A percentile compares a stretch with the other conserved stretches of the same genome.
Conservation (phyloP, 2,113 vertebrate species). For the Prunella himalayana region DNA sequence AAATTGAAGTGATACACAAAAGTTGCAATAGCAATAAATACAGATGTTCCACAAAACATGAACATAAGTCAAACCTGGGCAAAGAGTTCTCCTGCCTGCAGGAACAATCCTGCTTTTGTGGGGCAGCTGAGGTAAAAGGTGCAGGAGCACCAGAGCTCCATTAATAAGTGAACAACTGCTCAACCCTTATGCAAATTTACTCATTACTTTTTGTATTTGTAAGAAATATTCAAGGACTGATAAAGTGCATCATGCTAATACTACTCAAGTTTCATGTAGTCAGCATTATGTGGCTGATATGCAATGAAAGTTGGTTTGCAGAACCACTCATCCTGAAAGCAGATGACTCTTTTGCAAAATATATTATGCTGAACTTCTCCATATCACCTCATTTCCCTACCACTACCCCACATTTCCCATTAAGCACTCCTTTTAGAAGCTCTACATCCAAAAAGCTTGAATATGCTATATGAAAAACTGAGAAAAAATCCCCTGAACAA, state of each 20-base stretch:
- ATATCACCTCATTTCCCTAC: background rate
- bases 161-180: background rate
- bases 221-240: background rate
- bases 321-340: background rate
- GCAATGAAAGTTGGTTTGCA: background rate
- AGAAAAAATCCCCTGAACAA: background rate
- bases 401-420: background rate
- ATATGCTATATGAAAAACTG: rapidly evolving
- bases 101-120: background rate
- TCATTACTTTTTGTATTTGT: background rate
- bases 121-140: background rate
- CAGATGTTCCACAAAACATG: rapidly evolving
- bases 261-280: background rate
- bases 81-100: background rate
- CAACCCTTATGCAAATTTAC: background rate
- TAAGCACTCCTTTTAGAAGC: background rate
- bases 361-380: background rate
- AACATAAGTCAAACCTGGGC: rapidly evolving
- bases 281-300: rapidly evolving
- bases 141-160: background rate
- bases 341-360: background rate
- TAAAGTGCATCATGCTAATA: rapidly evolving
- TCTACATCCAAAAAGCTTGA: background rate
- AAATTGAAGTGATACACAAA: background rate
- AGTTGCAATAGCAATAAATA: background rate